phyloP scores from a whole-genome alignment of 1,140 invertebrate species.

The Sminthurinus signatus region DNA sequence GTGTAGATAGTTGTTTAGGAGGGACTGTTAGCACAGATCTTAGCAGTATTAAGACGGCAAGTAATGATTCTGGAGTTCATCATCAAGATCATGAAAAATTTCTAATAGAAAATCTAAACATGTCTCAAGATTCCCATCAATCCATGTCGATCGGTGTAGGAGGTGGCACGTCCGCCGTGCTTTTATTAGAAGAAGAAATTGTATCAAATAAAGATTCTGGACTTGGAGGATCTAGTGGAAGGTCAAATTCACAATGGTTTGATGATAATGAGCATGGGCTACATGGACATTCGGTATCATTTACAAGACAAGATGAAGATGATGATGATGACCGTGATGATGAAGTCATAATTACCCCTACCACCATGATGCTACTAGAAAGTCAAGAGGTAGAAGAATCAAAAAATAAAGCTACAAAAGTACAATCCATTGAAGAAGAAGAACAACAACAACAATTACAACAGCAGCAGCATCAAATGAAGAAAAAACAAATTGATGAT shows the following conservation, averaged over 20 bases:
- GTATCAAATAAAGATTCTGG: not conserved
- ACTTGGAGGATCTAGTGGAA: not conserved
- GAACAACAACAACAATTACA: not conserved
- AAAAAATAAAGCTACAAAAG: not conserved
- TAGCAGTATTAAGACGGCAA: constrained; percentile 8
- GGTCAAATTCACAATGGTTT: not conserved
- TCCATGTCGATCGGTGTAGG: no score
- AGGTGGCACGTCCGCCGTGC: not conserved
- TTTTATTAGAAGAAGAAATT: constrained; percentile 1
- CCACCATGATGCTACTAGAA: not conserved
- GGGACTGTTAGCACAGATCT: no score
- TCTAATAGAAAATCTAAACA: constrained; percentile 1
- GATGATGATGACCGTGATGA: not conserved
- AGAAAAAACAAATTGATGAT: not conserved
- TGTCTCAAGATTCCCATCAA: constrained; percentile 1
- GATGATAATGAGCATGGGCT: no score
- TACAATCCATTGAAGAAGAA: not conserved
- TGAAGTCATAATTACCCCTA: not conserved
- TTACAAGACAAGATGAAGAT: not conserved
- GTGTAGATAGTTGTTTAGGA: constrained; percentile 22
- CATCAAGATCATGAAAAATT: not conserved
- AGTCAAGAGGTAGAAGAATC: not conserved
- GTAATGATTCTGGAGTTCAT: not conserved
- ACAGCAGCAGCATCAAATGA: not conserved
- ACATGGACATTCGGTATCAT: no score